These are phyloP conservation scores for Asbolus verrucosus DNA, from an alignment of 1,140 invertebrate species.

Conservation along the genomic window DNA sequence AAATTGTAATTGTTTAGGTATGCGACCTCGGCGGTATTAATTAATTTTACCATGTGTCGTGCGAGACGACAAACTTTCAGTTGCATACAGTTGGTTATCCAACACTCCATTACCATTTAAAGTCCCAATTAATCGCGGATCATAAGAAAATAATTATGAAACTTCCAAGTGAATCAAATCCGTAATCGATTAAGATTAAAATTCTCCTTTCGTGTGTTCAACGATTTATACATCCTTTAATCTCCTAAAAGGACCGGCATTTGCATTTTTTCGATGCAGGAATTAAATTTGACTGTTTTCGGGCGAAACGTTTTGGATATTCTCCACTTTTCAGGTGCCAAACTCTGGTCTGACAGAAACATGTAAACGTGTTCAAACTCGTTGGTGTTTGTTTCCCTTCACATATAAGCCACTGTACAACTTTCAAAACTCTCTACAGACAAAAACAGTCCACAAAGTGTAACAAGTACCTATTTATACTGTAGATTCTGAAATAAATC, in stretches of 20 bases:
- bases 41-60: constrained; percentile 30
- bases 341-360: no score
- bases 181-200: constrained; percentile 11
- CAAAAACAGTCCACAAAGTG: constrained; percentile 26
- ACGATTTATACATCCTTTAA: no score
- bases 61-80: constrained; percentile 19
- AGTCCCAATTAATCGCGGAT: no score
- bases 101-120: no score
- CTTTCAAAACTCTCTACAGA: constrained; percentile 28
- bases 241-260: no score
- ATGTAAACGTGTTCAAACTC: no score
- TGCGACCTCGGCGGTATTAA: constrained; percentile 26
- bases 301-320: no score
- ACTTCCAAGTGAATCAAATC: no score
- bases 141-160: no score
- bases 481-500: constrained; percentile 13
- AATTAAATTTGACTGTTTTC: no score
- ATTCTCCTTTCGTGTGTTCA: background rate
- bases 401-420: constrained; percentile 11
- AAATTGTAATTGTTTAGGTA: constrained; percentile 37
- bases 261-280: no score
- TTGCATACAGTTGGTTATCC: background rate
- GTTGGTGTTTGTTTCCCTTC: constrained; percentile 31
- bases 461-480: constrained; percentile 23
- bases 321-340: no score